Base-by-base conservation (phyloP, 2,888 invertebrate species). In the Dendrolimus houi region DNA sequence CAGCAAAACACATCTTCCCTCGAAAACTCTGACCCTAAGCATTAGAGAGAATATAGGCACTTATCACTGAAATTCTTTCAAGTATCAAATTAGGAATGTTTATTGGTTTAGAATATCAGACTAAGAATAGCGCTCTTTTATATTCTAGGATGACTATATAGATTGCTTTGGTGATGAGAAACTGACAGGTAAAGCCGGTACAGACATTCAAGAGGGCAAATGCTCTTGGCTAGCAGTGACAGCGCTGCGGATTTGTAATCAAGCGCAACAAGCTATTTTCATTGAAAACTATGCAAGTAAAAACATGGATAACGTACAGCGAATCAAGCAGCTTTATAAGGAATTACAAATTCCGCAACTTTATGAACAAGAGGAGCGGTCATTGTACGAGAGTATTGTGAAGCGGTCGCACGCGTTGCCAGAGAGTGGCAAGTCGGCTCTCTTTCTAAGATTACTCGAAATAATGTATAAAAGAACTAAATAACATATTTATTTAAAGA, bases 201-300 rank as follows among this genome's bases (percentile, higher is more conserved):
- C 76, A 2, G 81, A 83, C 59, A 84, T 85, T 6, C 79, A 80
- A 60, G 96, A 97, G 72, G 97, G 97, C 52, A 98, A 98, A 83
- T 98, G 98, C 78, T 93, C 96, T 0, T 99, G 98, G 99, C 85
- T 97, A 54, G 93, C 96, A 0, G 95, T 97, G 6, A 69, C 64
- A 53, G 74, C 75, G 29, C 56, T 52, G 93, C 94, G 55, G 96
- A 97, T 53, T 87, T 97, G 68, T 93, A 96, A 80, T 88, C 93
- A 92, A 0, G 83, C 91, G 9, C 96, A 97, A 74, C 91, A 92
- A 62, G 84, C 92, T 65, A 86, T 94, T 13, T 92, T 96, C 82
- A 83, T 92, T 65, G 92, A 94, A 60, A 93, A 94, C 80, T 97
- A 97, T 74, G 97, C 96, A 0, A 81, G 81, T 56, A 80, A 90